Base-by-base conservation (phyloP, 2,888 invertebrate species). In the Dendrolimus houi region DNA sequence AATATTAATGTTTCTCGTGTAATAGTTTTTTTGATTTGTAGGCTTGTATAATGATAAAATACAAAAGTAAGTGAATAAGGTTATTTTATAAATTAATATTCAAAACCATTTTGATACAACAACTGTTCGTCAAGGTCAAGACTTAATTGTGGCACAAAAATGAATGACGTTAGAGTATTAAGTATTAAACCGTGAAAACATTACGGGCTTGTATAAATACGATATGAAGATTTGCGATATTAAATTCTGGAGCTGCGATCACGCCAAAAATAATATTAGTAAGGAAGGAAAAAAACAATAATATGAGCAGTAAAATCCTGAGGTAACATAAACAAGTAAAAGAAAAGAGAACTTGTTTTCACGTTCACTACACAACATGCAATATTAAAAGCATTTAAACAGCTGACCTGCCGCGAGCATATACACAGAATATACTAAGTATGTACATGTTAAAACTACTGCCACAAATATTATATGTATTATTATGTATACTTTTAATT, bases 311-410 rank as follows among this genome's bases (percentile, higher is more conserved):
- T 84, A 83, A 84, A 81, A 8, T 12, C 72, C 66, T 72, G 75
- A 74, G 74, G 75, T 77, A 85, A 84, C 72, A 85, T 84, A 89
- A 87, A 89, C 88, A 89, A 85, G 89, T 87, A 85, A 84, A 82
- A 86, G 82, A 67, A 67, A 85, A 84, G 82, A 86, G 82, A 67
- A 66, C 78, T 75, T 84, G 84, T 85, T 82, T 70, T 70, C 81
- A 66, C 75, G 70, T 71, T 76, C 68, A 83, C 81, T 85, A 85
- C 82, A 85, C 81, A 83, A 81, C 89, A 89, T 88, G 88, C 88
- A 87, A 85, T 83, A 87, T 70, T 76, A 58, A 29, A 87, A 87
- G 85, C 85, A 64, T 71, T 73, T 76, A 79, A 74, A 81, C 76
- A 80, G 80, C 74, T 65, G 83, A 83, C 82, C 83, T 81, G 83